Evolutionary conservation across 2,113 vertebrate species (phyloP), one percentile per base, ranked within the genome.

Genomic region (Hippocampus abdominalis): DNA sequence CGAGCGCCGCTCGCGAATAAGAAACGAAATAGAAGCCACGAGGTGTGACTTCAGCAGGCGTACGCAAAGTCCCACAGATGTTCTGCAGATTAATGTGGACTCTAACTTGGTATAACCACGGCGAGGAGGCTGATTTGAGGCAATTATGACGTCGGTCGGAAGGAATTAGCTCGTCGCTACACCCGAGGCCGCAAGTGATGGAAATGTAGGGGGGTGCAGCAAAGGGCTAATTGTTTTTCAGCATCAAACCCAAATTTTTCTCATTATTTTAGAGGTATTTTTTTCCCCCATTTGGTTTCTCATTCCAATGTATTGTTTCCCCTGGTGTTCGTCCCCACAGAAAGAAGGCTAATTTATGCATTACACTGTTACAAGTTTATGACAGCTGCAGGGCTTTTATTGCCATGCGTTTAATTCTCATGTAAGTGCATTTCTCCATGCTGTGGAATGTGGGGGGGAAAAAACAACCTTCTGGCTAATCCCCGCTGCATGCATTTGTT

Each of bases 51-150:
- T 79, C 21, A 80, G 59, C 67, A 85, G 84, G 75, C 64, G 62
- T 82, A 81, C 90, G 90, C 89, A 67, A 91, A 86, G 87, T 91
- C 84, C 72, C 78, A 70, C 91, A 90, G 86, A 91, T 89, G 91
- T 87, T 85, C 85, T 83, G 85, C 84, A 91, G 91, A 91, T 92
- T 89, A 89, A 92, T 90, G 88, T 89, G 84, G 86, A 86, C 91
- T 91, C 90, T 85, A 36, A 36, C 32, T 36, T 36, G 5, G 32
- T 84, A 79, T 81, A 76, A 69, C 57, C 21, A 72, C 74, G 80
- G 78, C 66, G 66, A 71, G 75, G 86, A 87, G 84, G 87, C 84
- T 87, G 87, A 91, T 92, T 91, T 89, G 84, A 91, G 89, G 90
- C 89, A 89, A 90, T 92, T 91, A 91, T 81, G 81, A 66, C 71